Evolutionary conservation across 1,140 invertebrate species (phyloP).

Genomic region (Helicorthomorpha holstii): DNA sequence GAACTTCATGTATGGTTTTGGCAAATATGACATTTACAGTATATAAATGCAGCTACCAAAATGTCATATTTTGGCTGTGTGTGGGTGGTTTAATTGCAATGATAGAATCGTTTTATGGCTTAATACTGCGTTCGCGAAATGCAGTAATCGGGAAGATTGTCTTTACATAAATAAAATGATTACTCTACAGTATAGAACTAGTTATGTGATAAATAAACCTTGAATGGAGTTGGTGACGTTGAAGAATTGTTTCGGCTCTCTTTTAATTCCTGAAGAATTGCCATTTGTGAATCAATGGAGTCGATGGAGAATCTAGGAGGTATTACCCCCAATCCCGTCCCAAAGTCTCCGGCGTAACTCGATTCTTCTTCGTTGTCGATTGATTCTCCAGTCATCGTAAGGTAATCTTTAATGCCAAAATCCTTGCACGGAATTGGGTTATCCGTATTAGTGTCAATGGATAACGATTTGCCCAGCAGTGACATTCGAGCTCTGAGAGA

Average conservation of each 20-base stretch:
- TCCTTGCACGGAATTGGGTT: background rate
- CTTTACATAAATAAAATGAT: background rate
- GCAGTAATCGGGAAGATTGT: background rate
- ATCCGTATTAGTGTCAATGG: background rate
- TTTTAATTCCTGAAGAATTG: background rate
- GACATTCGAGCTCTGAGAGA: too few species aligned
- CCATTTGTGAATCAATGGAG: background rate
- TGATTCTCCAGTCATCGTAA: background rate
- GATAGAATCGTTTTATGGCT: too few species aligned
- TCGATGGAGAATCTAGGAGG: conserved; percentile 1
- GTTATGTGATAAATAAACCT: background rate
- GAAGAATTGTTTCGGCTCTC: background rate
- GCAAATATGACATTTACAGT: too few species aligned
- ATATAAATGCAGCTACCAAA: too few species aligned
- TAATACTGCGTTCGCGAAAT: too few species aligned
- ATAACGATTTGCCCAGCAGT: background rate
- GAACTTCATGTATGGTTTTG: too few species aligned
- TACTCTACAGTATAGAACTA: background rate
- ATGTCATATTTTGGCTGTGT: too few species aligned
- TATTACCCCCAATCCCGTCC: background rate
- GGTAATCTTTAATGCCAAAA: background rate
- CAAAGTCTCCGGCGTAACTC: background rate
- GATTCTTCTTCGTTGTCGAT: conserved; percentile 1
- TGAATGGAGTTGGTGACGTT: background rate
- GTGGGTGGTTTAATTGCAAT: too few species aligned